Percentiles rank a stretch among this genome's conserved stretches.
phyloP scores from a whole-genome alignment of 2,888 invertebrate species.

The Ichneumoninae sp. region DNA sequence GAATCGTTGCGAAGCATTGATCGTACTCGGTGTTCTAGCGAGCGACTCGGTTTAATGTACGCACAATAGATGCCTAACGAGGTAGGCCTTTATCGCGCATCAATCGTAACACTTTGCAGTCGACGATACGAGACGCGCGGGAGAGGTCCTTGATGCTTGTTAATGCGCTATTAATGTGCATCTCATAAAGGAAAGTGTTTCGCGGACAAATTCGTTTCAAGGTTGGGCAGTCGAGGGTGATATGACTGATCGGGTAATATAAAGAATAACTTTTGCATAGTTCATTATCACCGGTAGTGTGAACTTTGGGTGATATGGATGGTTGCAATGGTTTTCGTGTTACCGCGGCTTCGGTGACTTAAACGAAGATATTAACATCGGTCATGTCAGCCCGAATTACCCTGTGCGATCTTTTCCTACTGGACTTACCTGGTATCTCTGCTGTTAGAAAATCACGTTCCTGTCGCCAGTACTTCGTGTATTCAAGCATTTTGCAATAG shows the following conservation, averaged over 20 bases:
- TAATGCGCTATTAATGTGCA: conserved; percentile 44
- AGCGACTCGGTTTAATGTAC: conserved; percentile 28
- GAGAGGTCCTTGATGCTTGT: conserved; percentile 29
- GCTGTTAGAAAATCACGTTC: no score
- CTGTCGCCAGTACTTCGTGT: no score
- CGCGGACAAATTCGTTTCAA: conserved; percentile 33
- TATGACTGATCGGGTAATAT: background rate
- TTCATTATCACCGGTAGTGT: background rate
- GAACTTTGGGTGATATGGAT: background rate
- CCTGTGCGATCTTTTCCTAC: no score
- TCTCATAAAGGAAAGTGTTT: conserved; percentile 25
- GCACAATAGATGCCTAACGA: conserved; percentile 62
- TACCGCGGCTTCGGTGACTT: background rate
- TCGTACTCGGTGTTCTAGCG: conserved; percentile 15
- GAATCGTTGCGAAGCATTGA: conserved; percentile 31
- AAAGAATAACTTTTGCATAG: background rate
- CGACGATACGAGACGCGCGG: background rate
- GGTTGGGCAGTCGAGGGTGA: conserved; percentile 4
- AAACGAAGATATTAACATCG: background rate
- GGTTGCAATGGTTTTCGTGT: no score
- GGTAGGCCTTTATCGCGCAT: conserved; percentile 41
- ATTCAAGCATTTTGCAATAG: no score
- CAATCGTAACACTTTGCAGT: conserved; percentile 36
- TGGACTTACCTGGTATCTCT: no score
- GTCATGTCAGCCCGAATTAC: background rate